phyloP scores from a whole-genome alignment of 2,113 vertebrate genomes.

The Bos indicus region DNA sequence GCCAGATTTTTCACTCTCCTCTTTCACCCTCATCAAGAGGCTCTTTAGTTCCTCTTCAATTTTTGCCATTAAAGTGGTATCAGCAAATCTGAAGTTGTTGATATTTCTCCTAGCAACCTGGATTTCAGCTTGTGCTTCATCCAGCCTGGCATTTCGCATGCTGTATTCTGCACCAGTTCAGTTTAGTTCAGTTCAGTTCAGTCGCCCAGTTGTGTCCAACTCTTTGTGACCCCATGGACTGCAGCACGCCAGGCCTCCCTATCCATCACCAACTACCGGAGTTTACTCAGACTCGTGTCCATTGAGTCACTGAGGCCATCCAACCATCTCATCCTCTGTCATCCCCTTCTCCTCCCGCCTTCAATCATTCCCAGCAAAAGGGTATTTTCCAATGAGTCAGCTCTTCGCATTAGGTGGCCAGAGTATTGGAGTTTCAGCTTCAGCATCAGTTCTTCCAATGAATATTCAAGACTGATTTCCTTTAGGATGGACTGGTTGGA shows the following conservation, averaged over 20 bases:
- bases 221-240: background rate
- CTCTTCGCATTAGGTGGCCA: background rate
- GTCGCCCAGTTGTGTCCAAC: accelerated
- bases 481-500: background rate
- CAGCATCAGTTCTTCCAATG: background rate
- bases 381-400: background rate
- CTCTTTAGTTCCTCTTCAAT: background rate
- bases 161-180: background rate
- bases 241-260: background rate
- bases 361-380: background rate
- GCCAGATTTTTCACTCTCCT: background rate
- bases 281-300: background rate
- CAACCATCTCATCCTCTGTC: background rate
- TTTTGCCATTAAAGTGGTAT: background rate
- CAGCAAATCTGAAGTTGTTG: background rate
- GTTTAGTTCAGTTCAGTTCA: background rate
- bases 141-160: background rate
- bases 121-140: background rate
- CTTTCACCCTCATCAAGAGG: background rate
- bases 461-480: background rate
- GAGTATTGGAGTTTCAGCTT: background rate
- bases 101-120: background rate
- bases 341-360: background rate
- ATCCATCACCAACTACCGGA: background rate
- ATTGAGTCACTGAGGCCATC: background rate